Base-by-base conservation (phyloP, 2,888 invertebrate species). In the Conchocele bisecta region DNA sequence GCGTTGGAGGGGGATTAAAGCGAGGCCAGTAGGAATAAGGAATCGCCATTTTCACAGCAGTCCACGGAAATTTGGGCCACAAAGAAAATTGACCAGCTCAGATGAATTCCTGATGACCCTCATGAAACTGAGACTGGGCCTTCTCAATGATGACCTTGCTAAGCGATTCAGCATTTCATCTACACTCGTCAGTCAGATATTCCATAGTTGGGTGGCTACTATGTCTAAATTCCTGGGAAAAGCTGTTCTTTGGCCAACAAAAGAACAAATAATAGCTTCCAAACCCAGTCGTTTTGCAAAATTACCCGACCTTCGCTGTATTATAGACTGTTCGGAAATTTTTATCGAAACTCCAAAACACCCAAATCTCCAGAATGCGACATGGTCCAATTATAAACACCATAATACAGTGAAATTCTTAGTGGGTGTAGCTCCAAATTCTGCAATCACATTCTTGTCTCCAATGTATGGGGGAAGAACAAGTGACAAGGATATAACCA, bases 371-470 rank as follows among this genome's bases (percentile, higher is more conserved):
- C 66, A 63, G 42, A 44, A 54, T 39, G 50, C 68, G 33, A 74
- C 68, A 20, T 78, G 63, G 54, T 71, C 75, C 28, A 28, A 56
- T 31, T 80, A 80, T 51, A 81, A 78, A 35, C 66, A 66, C 48
- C 66, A 70, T 31, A 75, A 75, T 41, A 76, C 80, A 0, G 39
- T 59, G 4, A 81, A 77, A 54, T 76, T 63, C 60, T 56, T 81
- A 46, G 67, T 77, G 22, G 75, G 65, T 20, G 78, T 81, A 15
- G 53, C 65, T n/a, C 81, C 76, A 22, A 75, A 75, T 29, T 73
- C 70, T 31, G 9, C 33, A 3, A 64, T 74, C 17, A 48, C 56
- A 7, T 79, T 76, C 59, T 54, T 79, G n/a, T 81, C 74, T 3
- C 41, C 44, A 33, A 59, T 41, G 13, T 81, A 61, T 70, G 73